A percentile compares a stretch with the other conserved stretches of the same genome.
phyloP scores from a whole-genome alignment of 1,140 invertebrate genomes.

The Drosophila bifasciata region DNA sequence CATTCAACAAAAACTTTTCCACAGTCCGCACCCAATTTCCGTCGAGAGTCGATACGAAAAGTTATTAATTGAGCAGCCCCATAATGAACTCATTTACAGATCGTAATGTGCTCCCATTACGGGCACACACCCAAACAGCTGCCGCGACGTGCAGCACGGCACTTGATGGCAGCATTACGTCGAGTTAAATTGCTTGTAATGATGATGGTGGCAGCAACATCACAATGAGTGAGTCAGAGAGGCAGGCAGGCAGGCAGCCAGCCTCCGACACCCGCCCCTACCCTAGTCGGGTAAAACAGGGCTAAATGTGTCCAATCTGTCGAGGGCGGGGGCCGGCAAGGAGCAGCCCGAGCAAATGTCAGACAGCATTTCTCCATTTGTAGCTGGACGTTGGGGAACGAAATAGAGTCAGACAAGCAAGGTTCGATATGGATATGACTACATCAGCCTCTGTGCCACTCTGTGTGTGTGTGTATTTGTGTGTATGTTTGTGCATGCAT shows the following conservation, averaged over 20 bases:
- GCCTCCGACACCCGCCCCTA: too few relatives aligned
- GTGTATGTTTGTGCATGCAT: conserved; percentile 36
- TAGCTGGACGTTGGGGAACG: conserved; percentile 54
- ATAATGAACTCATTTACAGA: conserved; percentile 77
- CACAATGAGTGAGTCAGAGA: conserved; percentile 19
- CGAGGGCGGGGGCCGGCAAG: conserved; percentile 21
- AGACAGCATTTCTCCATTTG: conserved; percentile 80
- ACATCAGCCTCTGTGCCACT: too few relatives aligned
- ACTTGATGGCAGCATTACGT: conserved; percentile 74
- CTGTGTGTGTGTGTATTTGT: too few relatives aligned
- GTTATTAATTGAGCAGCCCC: conserved; percentile 66
- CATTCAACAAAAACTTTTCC: conserved; percentile 24
- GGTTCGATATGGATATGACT: conserved; percentile 56
- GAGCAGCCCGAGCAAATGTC: conserved; percentile 61
- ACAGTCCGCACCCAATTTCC: conserved; percentile 51
- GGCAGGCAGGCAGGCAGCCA: too few relatives aligned
- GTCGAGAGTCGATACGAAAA: conserved; percentile 18
- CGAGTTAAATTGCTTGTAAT: conserved; percentile 81
- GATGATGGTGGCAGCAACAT: conserved; percentile 52
- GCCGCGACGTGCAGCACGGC: conserved; percentile 29
- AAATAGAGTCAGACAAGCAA: conserved; percentile 4
- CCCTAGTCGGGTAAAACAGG: conserved; percentile 58
- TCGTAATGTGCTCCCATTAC: conserved; percentile 66
- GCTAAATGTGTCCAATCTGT: conserved; percentile 77
- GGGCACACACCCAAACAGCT: conserved; percentile 24